Base-by-base conservation (phyloP, 2,113 vertebrate species). In the Epinephelus moara region DNA sequence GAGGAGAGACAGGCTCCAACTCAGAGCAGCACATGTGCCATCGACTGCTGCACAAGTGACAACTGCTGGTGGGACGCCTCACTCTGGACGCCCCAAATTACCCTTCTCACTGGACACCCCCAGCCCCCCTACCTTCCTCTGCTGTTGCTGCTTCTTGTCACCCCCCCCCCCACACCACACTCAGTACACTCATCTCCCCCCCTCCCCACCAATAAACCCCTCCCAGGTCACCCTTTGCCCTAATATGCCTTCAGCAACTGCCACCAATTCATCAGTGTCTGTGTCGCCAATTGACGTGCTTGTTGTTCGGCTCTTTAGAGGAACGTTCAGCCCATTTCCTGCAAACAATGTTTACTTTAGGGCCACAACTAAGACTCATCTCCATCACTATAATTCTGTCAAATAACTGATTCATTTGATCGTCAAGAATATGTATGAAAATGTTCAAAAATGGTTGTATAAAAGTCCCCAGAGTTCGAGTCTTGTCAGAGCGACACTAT, bases 231-330 rank as follows among this genome's bases (percentile, higher is more conserved):
- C 91, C 92, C 92, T 91, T 86, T 95, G 93, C 93, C 94, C 94
- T 94, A 94, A 95, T 94, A 92, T 93, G 94, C 89, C 93, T 94
- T 80, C 82, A 94, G 86, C 94, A 95, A 96, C 95, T 96, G 95
- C 85, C 85, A 89, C 92, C 90, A 85, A 95, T 95, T 92, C 91
- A 89, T 95, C 94, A 94, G 89, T 80, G 94, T 93, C 93, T 76
- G 62, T 73, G 62, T 52, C 74, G 85, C 80, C 81, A 81, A 80
- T 13, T 69, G 62, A 89, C 83, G 66, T 60, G 66, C 72, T 79
- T 80, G 81, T 52, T 70, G 88, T 71, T 68, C 66, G 11, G 1
- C 57, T 78, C 70, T 70, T 81, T 67, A 69, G 50, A 64, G 60
- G 42, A n/a, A 13, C 2, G 21, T 57, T 71, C 37, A n/a, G 17